Percentiles rank a stretch among this genome's conserved stretches.
Conservation (phyloP, 2,888 invertebrate species). For the Amphipoea lucens region DNA sequence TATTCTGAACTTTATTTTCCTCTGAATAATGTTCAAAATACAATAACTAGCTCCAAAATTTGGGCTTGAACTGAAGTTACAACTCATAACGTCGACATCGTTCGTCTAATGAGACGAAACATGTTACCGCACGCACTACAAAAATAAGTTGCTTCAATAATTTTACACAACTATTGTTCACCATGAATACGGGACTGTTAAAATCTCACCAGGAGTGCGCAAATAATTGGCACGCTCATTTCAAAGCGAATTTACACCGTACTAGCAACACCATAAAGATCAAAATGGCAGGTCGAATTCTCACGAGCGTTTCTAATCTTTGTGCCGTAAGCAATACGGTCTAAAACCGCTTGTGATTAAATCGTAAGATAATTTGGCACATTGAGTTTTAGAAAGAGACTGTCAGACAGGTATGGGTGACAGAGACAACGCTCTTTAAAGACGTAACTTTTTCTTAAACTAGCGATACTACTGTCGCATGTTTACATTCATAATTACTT, state of each 20-base stretch:
- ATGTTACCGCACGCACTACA: not conserved
- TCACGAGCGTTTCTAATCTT: not conserved
- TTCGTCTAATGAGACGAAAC: not conserved
- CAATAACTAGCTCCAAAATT: not conserved
- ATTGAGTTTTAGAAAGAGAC: not conserved
- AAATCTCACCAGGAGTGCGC: not conserved
- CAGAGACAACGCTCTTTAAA: no score
- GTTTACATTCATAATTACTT: slow-evolving; percentile 2
- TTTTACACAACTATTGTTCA: not conserved
- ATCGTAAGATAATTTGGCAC: no score
- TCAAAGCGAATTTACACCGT: not conserved
- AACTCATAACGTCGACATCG: not conserved
- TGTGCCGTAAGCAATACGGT: not conserved
- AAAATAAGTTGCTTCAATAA: not conserved
- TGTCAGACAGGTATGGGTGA: no score
- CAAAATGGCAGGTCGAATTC: not conserved
- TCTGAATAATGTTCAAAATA: not conserved
- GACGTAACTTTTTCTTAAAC: not conserved
- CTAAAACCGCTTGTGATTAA: not conserved
- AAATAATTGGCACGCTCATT: not conserved
- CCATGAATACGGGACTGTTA: not conserved
- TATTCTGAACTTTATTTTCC: not conserved
- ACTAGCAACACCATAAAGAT: not conserved
- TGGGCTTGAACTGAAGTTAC: not conserved
- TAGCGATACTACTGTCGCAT: not conserved